Conservation (phyloP, 1,140 invertebrate species). For the Formica selysi region DNA sequence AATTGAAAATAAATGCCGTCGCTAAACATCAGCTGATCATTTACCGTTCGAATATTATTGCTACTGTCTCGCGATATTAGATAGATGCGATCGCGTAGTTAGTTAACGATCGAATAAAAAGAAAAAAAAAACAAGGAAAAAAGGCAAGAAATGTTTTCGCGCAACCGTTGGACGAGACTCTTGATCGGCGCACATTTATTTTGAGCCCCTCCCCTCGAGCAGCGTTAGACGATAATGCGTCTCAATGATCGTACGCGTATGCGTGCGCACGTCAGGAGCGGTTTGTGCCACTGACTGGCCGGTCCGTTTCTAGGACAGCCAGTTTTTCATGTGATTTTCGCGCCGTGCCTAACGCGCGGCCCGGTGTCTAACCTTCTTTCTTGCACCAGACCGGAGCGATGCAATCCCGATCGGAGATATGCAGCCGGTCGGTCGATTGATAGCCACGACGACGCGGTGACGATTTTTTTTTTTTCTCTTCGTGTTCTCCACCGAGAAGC, state of each 20-base stretch:
- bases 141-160: conserved; percentile 30
- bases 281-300: conserved; percentile 81
- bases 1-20: conserved; percentile 19
- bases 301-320: conserved; percentile 82
- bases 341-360: conserved; percentile 78
- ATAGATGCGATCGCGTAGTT: neutral
- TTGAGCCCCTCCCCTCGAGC: neutral
- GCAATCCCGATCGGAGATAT: conserved; percentile 77
- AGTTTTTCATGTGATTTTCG: conserved; percentile 83
- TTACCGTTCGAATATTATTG: conserved; percentile 33
- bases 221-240: conserved; percentile 36
- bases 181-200: conserved; percentile 44
- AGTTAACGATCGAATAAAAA: conserved; percentile 25
- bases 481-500: neutral
- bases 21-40: conserved; percentile 17
- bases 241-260: conserved; percentile 34
- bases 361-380: conserved; percentile 82
- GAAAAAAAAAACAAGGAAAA: neutral
- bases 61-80: neutral
- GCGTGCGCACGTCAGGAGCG: conserved; percentile 60
- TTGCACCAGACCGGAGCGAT: conserved; percentile 64
- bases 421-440: conserved; percentile 12
- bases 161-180: conserved; percentile 23
- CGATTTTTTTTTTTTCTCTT: conserved; percentile 57
- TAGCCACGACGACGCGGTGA: conserved; percentile 9